phyloP scores from a whole-genome alignment of 2,113 vertebrate genomes.

The Brachypodius melanocephalos region DNA sequence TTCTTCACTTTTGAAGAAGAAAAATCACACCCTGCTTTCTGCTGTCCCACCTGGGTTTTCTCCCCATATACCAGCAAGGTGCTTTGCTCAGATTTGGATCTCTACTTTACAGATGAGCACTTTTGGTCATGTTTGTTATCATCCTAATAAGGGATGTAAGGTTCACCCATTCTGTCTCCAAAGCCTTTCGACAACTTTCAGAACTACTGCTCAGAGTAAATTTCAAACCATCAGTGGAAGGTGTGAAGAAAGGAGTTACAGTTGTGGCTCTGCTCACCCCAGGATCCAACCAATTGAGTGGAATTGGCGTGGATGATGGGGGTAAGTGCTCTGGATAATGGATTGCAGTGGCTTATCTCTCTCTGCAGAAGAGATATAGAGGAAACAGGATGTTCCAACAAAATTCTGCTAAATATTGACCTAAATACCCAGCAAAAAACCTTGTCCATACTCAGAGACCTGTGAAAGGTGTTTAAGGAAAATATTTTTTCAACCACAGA shows the following conservation, averaged over 20 bases:
- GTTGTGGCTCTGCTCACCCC: background rate
- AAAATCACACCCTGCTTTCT: background rate
- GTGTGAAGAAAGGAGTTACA: background rate
- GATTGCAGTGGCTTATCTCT: conserved; percentile 10
- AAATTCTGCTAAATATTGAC: conserved; percentile 21
- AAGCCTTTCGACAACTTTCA: background rate
- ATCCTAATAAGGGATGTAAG: background rate
- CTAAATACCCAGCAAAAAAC: background rate
- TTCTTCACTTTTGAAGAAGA: background rate
- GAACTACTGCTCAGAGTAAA: background rate
- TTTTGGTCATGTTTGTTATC: background rate
- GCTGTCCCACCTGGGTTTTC: background rate
- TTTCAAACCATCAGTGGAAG: background rate
- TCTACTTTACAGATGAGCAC: background rate
- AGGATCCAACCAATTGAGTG: background rate
- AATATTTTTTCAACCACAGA: background rate
- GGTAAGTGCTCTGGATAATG: background rate
- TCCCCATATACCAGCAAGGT: background rate
- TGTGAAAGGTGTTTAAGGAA: background rate
- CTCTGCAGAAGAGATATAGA: background rate
- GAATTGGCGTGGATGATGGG: background rate
- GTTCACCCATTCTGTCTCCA: background rate
- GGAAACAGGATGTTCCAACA: conserved; percentile 25
- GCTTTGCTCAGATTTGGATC: background rate
- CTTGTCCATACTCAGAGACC: background rate